These are phyloP conservation scores for Platalea minor DNA, from an alignment of 2,797 vertebrate species.

Conservation along the genomic window DNA sequence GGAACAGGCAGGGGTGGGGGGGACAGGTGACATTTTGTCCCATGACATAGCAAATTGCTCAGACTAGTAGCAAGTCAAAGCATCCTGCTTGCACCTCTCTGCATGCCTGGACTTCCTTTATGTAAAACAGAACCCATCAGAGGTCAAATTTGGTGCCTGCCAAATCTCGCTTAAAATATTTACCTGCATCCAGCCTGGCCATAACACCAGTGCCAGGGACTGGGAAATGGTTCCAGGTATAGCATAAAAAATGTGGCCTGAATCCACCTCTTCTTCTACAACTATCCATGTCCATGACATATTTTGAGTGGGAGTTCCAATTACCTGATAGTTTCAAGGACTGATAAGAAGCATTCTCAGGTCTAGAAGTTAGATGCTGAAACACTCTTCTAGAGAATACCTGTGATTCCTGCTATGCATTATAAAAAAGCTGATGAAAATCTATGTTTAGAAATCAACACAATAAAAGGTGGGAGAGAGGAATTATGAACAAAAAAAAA, in stretches of 20 bases:
- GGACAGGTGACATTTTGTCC: neutral
- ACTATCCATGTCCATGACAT: neutral
- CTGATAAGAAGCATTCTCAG: neutral
- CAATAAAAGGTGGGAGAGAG: neutral
- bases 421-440: neutral
- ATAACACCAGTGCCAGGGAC: neutral
- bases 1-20: fast-evolving
- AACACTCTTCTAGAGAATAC: neutral
- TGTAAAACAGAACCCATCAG: neutral
- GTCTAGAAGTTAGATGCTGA: neutral
- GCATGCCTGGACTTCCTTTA: neutral
- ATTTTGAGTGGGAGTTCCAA: neutral
- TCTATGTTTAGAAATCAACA: neutral
- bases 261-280: neutral
- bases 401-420: neutral
- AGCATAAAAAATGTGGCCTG: neutral
- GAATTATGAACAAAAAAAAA: neutral
- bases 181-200: neutral
- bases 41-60: neutral
- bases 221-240: neutral
- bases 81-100: neutral
- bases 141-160: neutral
- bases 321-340: neutral
- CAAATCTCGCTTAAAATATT: neutral
- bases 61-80: neutral